Percentiles rank a stretch among this genome's conserved stretches.
These are phyloP conservation scores for Polia nebulosa DNA, from an alignment of 2,888 invertebrate species.

Conservation along the genomic window DNA sequence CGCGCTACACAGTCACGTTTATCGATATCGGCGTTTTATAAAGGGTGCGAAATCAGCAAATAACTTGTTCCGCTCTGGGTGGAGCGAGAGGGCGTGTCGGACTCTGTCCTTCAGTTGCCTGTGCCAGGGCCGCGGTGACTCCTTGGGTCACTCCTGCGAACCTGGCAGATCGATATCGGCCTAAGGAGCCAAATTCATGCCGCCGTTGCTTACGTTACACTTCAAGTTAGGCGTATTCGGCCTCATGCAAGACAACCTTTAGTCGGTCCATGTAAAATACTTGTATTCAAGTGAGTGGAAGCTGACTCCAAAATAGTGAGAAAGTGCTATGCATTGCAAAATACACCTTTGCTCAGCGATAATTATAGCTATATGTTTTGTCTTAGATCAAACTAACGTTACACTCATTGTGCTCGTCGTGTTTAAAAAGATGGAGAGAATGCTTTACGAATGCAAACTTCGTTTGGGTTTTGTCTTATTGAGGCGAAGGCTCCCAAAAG, in stretches of 20 bases:
- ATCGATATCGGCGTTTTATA: neutral
- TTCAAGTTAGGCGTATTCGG: neutral
- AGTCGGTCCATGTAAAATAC: neutral
- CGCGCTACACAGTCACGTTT: neutral
- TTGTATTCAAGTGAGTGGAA: neutral
- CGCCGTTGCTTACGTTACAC: neutral
- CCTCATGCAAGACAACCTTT: neutral
- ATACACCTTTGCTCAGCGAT: slow-evolving; percentile 13
- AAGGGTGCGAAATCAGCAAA: too few relatives aligned
- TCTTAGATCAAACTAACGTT: neutral
- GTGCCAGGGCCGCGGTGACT: too few relatives aligned
- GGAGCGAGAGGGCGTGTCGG: too few relatives aligned
- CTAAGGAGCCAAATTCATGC: neutral
- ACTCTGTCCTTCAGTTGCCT: too few relatives aligned
- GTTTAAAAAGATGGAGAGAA: neutral
- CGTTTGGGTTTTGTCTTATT: neutral
- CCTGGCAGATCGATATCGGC: too few relatives aligned
- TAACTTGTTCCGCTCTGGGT: too few relatives aligned
- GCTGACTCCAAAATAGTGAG: neutral
- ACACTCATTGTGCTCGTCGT: neutral
- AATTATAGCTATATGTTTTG: neutral
- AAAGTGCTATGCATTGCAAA: neutral
- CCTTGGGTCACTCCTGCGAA: too few relatives aligned
- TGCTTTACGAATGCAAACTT: slow-evolving; percentile 2
- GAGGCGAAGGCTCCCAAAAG: neutral